A percentile compares a stretch with the other conserved stretches of the same genome.
phyloP scores from a whole-genome alignment of 2,113 vertebrate species.

The Anoplopoma fimbria region DNA sequence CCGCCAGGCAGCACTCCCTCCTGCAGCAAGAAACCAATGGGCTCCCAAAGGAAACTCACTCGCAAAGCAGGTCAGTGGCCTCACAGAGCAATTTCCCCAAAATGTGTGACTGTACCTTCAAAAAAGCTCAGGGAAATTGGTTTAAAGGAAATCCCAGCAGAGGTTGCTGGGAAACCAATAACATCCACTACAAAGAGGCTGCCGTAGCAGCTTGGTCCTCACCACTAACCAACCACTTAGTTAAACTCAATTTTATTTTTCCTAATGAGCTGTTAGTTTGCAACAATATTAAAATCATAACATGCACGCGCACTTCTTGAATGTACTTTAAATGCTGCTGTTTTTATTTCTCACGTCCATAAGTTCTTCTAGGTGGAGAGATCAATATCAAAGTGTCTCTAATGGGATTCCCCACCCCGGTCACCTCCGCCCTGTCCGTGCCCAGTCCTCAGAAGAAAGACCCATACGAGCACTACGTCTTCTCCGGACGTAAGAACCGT shows the following conservation, averaged over 20 bases:
- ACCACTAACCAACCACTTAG: not conserved
- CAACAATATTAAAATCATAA: not conserved
- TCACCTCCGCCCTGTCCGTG: slow-evolving; percentile 88
- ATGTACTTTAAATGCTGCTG: not conserved
- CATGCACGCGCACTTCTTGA: not conserved
- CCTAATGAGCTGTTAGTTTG: not conserved
- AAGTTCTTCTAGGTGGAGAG: slow-evolving; percentile 81
- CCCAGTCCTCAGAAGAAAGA: slow-evolving; percentile 81
- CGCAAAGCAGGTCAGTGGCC: slow-evolving; percentile 40
- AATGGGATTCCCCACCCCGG: slow-evolving; percentile 86
- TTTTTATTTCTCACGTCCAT: slow-evolving; percentile 55
- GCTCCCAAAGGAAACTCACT: not conserved
- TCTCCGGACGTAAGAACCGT: slow-evolving; percentile 88
- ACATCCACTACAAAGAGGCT: not conserved
- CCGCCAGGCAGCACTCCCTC: slow-evolving; percentile 80
- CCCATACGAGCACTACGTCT: slow-evolving; percentile 87
- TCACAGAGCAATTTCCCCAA: not conserved
- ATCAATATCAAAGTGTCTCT: slow-evolving; percentile 84
- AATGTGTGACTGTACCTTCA: not conserved
- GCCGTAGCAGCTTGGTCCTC: not conserved
- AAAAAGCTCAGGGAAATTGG: not conserved
- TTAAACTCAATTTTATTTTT: not conserved
- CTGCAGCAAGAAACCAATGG: slow-evolving; percentile 72
- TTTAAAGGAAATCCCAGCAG: no score
- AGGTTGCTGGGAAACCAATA: not conserved